These are phyloP conservation scores for Tiphia femorata DNA, from an alignment of 2,888 invertebrate genomes.

Conservation along the genomic window DNA sequence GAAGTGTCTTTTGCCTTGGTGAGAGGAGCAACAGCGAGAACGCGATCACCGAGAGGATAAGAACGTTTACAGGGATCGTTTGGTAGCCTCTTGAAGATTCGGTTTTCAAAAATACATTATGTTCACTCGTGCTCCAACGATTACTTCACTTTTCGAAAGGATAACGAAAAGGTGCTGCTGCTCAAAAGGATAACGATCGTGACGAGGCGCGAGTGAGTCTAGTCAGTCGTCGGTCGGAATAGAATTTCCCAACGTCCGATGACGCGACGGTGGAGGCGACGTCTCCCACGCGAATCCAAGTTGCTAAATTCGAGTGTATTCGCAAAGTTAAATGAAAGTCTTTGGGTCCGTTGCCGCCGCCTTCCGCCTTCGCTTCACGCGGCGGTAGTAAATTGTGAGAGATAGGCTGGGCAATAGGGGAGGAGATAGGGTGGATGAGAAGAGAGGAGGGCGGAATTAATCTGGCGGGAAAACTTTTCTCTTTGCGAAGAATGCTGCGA, in stretches of 20 bases:
- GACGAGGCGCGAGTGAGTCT: too few species aligned
- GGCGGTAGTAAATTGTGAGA: conserved; percentile 14
- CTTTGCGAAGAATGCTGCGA: conserved; percentile 22
- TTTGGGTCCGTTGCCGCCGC: conserved; percentile 15
- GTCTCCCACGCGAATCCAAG: neutral
- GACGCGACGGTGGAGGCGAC: neutral
- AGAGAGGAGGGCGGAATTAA: conserved; percentile 34
- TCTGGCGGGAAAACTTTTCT: conserved; percentile 33
- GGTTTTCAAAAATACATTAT: too few species aligned
- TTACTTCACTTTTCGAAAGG: too few species aligned
- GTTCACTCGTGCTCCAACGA: too few species aligned
- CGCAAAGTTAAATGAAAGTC: conserved; percentile 23
- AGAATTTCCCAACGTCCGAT: neutral
- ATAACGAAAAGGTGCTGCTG: too few species aligned
- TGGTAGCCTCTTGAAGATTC: too few species aligned
- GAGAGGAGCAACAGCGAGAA: too few species aligned
- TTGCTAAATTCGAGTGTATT: neutral
- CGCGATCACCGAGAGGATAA: too few species aligned
- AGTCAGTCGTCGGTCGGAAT: too few species aligned
- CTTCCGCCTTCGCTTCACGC: conserved; percentile 2
- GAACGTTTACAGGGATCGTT: too few species aligned
- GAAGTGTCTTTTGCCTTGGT: too few species aligned
- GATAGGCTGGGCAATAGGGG: conserved; percentile 5
- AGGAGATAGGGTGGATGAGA: conserved; percentile 11
- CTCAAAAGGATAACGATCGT: too few species aligned